These are phyloP conservation scores for Parauchenoglanis ngamensis DNA, from an alignment of 2,797 vertebrate genomes.

Conservation along the genomic window DNA sequence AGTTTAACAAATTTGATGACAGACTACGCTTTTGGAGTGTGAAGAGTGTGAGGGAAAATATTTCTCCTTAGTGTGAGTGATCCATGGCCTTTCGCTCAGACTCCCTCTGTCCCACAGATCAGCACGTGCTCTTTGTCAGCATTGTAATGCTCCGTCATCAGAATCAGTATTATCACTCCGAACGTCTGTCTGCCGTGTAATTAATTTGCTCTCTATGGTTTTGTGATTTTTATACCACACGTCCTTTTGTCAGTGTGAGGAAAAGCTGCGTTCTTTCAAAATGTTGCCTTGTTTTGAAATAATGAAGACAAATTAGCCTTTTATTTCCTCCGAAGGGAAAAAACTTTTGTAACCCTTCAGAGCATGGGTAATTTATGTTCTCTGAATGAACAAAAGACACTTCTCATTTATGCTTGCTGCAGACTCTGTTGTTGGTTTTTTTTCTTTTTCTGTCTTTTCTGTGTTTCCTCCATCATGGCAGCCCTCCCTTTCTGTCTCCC, in stretches of 20 bases:
- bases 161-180: slow-evolving; percentile 47
- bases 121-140: slow-evolving; percentile 37
- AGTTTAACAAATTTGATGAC: neutral
- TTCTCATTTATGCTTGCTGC: slow-evolving; percentile 39
- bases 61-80: slow-evolving; percentile 29
- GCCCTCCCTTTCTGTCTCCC: slow-evolving; percentile 23
- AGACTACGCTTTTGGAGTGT: neutral
- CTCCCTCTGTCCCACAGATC: slow-evolving; percentile 44
- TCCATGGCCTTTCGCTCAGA: slow-evolving; percentile 48
- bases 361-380: slow-evolving; percentile 58
- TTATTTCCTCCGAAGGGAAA: slow-evolving; percentile 58
- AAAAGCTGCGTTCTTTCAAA: slow-evolving; percentile 52
- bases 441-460: neutral
- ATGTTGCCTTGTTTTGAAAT: slow-evolving; percentile 62
- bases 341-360: slow-evolving; percentile 47
- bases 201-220: slow-evolving; percentile 59
- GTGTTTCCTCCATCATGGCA: slow-evolving; percentile 30
- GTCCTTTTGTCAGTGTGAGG: slow-evolving; percentile 37
- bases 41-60: neutral
- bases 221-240: slow-evolving; percentile 42
- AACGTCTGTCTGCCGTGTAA: slow-evolving; percentile 53
- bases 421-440: slow-evolving; percentile 30
- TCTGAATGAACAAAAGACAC: slow-evolving; percentile 52
- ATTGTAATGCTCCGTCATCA: slow-evolving; percentile 47
- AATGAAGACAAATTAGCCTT: slow-evolving; percentile 65